Base-by-base conservation (phyloP, 2,888 invertebrate genomes). In the Agrochola macilenta region DNA sequence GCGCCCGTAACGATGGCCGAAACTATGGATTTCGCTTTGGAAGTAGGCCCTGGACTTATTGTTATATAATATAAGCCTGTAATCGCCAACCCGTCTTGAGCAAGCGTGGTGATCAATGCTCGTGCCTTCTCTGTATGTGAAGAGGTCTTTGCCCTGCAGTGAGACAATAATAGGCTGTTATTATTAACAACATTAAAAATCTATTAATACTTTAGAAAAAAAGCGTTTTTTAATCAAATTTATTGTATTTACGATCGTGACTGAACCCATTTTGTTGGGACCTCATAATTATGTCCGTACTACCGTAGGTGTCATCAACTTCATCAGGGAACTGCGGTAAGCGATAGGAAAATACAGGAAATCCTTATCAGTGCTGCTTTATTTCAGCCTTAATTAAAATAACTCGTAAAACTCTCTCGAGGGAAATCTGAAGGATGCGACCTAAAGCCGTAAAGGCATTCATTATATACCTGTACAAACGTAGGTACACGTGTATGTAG, bases 331-430 rank as follows among this genome's bases (percentile, higher is more conserved):
- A 68, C 58, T 26, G 14, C 46, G 14, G 30, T 58, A 39, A 74
- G 20, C 17, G 61, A 75, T 70, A 49, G 39, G n/a, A 58, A 69
- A 61, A 69, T 60, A 64, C 49, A 1, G 14, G 23, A 79, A 84
- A 49, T 64, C 39, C 52, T 64, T 58, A 66, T 74, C 61, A 63
- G n/a, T 54, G 26, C 20, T 60, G 35, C 11, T 79, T 79, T 64
- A 71, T 77, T 69, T 73, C n/a, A 23, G 35, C 52, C 61, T 63
- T 86, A 70, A 80, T 85, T 80, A 74, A 76, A 80, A 86, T 83
- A 71, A 57, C 63, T 78, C 65, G 46, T 74, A 58, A 69, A 82
- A 69, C 49, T 71, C 20, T 35, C 84, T 78, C 86, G 8, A 23
- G 81, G 87, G 87, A 81, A 86, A 83, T 83, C 68, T 76, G 23